Conservation (phyloP, 2,797 vertebrate species). For the Lates japonicus region DNA sequence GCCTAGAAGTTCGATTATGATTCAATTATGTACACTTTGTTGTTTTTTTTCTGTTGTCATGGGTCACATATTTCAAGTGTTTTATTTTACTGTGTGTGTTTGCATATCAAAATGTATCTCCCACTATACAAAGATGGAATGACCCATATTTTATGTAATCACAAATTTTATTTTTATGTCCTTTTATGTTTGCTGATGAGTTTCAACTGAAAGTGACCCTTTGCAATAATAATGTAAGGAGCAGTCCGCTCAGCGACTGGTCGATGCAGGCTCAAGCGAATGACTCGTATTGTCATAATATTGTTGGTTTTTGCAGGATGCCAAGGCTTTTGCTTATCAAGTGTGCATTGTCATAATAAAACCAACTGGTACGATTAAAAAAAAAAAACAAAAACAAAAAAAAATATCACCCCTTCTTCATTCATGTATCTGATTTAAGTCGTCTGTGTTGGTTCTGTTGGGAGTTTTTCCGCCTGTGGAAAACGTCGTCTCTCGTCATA, state of each 20-base stretch:
- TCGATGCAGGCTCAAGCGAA: constrained; percentile 56
- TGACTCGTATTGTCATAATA: constrained; percentile 50
- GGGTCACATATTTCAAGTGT: constrained; percentile 80
- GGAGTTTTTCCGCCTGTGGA: neutral
- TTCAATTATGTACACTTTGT: constrained; percentile 72
- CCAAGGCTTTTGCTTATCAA: constrained; percentile 79
- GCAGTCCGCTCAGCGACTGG: constrained; percentile 63
- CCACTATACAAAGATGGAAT: constrained; percentile 70
- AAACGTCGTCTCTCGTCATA: constrained; percentile 11
- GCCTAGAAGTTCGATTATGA: constrained; percentile 80
- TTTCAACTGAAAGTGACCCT: constrained; percentile 82
- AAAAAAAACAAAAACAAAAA: constrained; percentile 13
- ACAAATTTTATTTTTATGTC: constrained; percentile 72
- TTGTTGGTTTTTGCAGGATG: constrained; percentile 72
- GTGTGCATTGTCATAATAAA: constrained; percentile 85
- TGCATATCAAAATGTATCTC: constrained; percentile 73
- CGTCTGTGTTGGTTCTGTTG: neutral
- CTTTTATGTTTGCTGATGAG: constrained; percentile 71
- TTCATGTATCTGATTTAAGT: constrained; percentile 41
- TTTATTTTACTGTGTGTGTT: constrained; percentile 80
- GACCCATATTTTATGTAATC: constrained; percentile 76
- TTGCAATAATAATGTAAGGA: constrained; percentile 91
- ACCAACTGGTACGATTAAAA: constrained; percentile 75
- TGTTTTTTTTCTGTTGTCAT: constrained; percentile 57
- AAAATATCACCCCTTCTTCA: constrained; percentile 4